Base-by-base conservation (phyloP, 30 jellyfish, hydroid and myxozoan genomes). In the Aurelia aurita region DNA sequence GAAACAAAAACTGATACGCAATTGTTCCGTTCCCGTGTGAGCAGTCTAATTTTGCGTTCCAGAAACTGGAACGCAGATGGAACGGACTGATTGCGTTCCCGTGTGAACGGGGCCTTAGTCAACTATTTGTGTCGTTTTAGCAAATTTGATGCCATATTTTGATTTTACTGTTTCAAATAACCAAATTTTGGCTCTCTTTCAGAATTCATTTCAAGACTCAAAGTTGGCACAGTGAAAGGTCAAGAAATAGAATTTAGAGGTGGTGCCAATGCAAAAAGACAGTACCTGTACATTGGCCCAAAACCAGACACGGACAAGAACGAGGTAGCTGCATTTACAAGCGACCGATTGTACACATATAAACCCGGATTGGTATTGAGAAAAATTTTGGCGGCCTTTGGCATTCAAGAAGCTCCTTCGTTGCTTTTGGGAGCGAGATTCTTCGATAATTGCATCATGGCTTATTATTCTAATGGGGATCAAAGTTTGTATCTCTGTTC, bases 361-460 rank as follows among this genome's bases (percentile, higher is more conserved):
- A 55, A 22, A 14, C 29, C 29, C 12, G 29, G 29, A n/a, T 5
- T 22, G 14, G 14, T 3, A n/a, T 16, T 55, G 67, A 55, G 14
- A 13, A 22, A 6, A 22, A n/a, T 55, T 55, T 22, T 55, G 29
- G 29, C 7, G 0, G 29, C 67, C 11, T 55, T 55, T 55, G 67
- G 67, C 0, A 13, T 55, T 22, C 25, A 13, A n/a, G 67, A 55
- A 55, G 31, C 67, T 1, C 29, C 25, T 5, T 19, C 29, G 5
- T 55, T 55, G 32, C 29, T 55, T 19, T 19, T 19, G 29, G 67
- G 67, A 55, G 67, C 67, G 67, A 55, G 29, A 55, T 55, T 55
- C 29, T 22, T 19, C 12, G 67, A 55, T 55, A 55, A 55, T 55
- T n/a, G 25, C 12, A 55, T 55, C 29, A 22, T 55, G 25, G 67